phyloP scores from a whole-genome alignment of 2,888 invertebrate species.

The Nasonovia ribisnigri region DNA sequence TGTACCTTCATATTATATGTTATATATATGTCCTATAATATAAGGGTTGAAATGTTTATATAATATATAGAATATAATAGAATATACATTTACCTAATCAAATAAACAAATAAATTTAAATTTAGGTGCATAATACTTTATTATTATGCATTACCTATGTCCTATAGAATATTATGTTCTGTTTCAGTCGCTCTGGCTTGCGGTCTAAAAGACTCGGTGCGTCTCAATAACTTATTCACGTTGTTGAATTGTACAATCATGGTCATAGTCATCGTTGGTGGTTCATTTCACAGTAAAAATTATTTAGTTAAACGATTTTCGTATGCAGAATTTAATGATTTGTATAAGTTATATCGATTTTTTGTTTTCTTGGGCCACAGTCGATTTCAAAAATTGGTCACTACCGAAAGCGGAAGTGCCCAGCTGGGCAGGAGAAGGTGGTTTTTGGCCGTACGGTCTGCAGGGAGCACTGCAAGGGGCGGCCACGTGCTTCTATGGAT shows the following conservation, averaged over 20 bases:
- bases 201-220: conserved; percentile 84
- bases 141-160: not conserved
- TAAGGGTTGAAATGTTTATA: not conserved
- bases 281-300: conserved; percentile 76
- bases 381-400: conserved; percentile 74
- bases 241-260: conserved; percentile 80
- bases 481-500: conserved; percentile 74
- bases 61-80: no score
- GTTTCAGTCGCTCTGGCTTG: conserved; percentile 77
- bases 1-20: not conserved
- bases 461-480: conserved; percentile 71
- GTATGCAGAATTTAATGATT: not conserved
- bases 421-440: conserved; percentile 71
- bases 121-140: not conserved
- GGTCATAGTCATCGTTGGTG: conserved; percentile 80
- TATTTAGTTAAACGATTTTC: not conserved
- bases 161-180: not conserved
- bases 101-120: not conserved
- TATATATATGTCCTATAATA: no score
- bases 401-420: conserved; percentile 72
- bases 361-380: conserved; percentile 69
- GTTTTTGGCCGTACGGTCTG: conserved; percentile 73
- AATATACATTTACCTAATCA: not conserved
- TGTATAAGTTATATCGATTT: not conserved
- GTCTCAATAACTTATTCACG: conserved; percentile 84